These are phyloP conservation scores for Megaceryle alcyon DNA, from an alignment of 2,797 vertebrate genomes.

Conservation along the genomic window DNA sequence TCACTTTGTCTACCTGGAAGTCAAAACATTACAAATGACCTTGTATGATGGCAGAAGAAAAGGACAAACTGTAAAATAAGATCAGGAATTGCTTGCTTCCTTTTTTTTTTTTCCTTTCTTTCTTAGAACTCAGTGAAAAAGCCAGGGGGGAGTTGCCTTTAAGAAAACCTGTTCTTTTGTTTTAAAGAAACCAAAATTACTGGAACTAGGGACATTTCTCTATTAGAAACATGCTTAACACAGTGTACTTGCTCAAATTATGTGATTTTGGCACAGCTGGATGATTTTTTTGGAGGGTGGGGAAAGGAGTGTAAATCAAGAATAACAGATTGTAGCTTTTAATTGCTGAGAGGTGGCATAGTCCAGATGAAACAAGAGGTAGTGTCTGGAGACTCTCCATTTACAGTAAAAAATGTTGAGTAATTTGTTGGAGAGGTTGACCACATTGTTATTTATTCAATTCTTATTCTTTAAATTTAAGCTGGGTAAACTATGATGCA, in stretches of 20 bases:
- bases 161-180: background rate
- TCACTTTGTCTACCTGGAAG: background rate
- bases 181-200: background rate
- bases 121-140: background rate
- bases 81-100: background rate
- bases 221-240: background rate
- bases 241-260: background rate
- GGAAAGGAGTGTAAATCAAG: background rate
- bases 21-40: background rate
- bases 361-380: background rate
- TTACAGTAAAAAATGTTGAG: background rate
- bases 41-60: background rate
- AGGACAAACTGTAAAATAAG: background rate
- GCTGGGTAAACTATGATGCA: background rate
- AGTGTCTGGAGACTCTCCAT: background rate
- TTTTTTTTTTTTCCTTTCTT: background rate
- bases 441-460: background rate
- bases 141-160: background rate
- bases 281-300: background rate
- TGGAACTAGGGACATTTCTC: background rate
- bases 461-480: background rate
- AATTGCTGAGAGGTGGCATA: background rate
- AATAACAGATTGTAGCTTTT: slow-evolving; percentile 10
- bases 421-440: background rate
- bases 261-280: background rate